Conservation (phyloP, 2,888 invertebrate genomes). For the Petrolisthes manimaculis region DNA sequence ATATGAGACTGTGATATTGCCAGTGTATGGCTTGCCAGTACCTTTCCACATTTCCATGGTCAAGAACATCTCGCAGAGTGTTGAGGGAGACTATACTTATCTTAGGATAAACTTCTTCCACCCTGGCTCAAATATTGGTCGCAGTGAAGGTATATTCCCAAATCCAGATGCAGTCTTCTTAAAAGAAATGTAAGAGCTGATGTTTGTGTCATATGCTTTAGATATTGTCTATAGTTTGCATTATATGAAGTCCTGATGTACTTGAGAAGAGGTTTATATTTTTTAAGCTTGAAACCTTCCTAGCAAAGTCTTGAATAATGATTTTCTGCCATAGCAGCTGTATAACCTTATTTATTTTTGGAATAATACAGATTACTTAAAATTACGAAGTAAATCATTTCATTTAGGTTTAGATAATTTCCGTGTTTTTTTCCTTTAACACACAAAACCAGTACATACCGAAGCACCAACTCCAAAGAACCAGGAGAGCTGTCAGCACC, state of each 20-base stretch:
- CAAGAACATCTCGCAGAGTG: conserved; percentile 98
- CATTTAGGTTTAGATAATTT: no score
- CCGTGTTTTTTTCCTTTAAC: no score
- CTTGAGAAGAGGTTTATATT: conserved; percentile 40
- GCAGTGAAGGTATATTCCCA: conserved; percentile 88
- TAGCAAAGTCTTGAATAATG: no score
- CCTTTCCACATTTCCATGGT: conserved; percentile 99
- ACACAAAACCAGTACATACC: conserved; percentile 78
- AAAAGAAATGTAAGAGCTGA: conserved; percentile 89
- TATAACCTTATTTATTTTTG: no score
- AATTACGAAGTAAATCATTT: no score
- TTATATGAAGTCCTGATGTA: conserved; percentile 8
- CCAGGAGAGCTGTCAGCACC: conserved; percentile 95
- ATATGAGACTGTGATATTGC: conserved; percentile 98
- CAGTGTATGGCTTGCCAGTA: conserved; percentile 94
- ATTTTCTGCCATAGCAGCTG: no score
- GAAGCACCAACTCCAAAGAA: conserved; percentile 97
- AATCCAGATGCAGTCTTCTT: conserved; percentile 97
- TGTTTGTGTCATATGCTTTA: no score
- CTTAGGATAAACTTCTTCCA: conserved; percentile 97
- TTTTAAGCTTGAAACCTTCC: conserved; percentile 71
- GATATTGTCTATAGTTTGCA: conserved; percentile 13
- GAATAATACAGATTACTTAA: no score
- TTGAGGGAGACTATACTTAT: conserved; percentile 99
- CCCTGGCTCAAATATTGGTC: conserved; percentile 96